Conservation (phyloP, 2,888 invertebrate species). For the Apodemia mormo region DNA sequence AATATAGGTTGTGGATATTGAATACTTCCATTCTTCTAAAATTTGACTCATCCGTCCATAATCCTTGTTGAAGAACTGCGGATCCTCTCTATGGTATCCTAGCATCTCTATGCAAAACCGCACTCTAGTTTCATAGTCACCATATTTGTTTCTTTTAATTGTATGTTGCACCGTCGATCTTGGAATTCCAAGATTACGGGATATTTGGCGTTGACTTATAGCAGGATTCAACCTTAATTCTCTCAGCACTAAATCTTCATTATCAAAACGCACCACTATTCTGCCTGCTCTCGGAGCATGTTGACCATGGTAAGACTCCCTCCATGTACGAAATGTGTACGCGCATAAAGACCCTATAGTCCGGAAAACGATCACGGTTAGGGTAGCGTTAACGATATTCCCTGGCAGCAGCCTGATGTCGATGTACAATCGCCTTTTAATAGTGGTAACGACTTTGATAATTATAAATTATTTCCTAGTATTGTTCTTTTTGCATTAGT, state of each 20-base stretch:
- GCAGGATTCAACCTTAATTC: slow-evolving; percentile 14
- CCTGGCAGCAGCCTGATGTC: not conserved
- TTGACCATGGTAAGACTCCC: slow-evolving; percentile 6
- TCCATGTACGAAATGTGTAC: slow-evolving; percentile 19
- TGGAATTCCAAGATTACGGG: slow-evolving; percentile 10
- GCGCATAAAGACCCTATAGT: slow-evolving; percentile 21
- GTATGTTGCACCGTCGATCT: slow-evolving; percentile 15
- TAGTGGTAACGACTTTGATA: slow-evolving; percentile 36
- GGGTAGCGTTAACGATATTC: slow-evolving; percentile 10
- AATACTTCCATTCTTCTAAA: slow-evolving; percentile 27
- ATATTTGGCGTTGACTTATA: slow-evolving; percentile 20
- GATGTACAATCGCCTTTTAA: slow-evolving; percentile 34
- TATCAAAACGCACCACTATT: slow-evolving; percentile 20
- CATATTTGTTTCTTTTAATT: slow-evolving; percentile 21
- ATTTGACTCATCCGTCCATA: slow-evolving; percentile 36
- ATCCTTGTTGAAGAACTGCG: slow-evolving; percentile 34
- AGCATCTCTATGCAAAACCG: slow-evolving; percentile 30
- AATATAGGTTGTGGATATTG: slow-evolving; percentile 3
- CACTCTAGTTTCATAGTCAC: slow-evolving; percentile 26
- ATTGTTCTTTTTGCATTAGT: slow-evolving; percentile 36
- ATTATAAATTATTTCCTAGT: slow-evolving; percentile 34
- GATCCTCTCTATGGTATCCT: slow-evolving; percentile 24
- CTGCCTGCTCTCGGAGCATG: slow-evolving; percentile 18
- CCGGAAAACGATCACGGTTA: slow-evolving; percentile 20
- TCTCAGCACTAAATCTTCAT: slow-evolving; percentile 4